Percentiles rank a stretch among this genome's conserved stretches.
phyloP scores from a whole-genome alignment of 2,113 vertebrate species.

The Psilopogon haemacephalus region DNA sequence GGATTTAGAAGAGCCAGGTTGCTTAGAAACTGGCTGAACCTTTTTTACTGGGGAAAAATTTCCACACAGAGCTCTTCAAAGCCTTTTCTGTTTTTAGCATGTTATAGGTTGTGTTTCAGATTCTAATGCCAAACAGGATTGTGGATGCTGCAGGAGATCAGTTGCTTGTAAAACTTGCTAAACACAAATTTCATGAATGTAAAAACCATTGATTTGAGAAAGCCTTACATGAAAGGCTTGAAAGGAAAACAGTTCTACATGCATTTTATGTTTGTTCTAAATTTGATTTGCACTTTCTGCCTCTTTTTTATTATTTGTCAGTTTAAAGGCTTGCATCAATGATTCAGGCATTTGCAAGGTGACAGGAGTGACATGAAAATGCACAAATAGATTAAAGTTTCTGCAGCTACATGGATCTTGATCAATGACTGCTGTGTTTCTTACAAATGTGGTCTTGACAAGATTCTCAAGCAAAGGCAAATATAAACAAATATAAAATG shows the following conservation, averaged over 20 bases:
- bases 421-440: slow-evolving; percentile 32
- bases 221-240: background rate
- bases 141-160: background rate
- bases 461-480: slow-evolving; percentile 10
- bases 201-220: slow-evolving; percentile 43
- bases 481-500: background rate
- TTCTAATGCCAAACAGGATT: slow-evolving; percentile 8
- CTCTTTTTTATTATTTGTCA: slow-evolving; percentile 49
- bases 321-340: slow-evolving; percentile 24
- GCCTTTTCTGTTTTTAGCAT: background rate
- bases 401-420: background rate
- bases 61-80: slow-evolving; percentile 37
- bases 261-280: slow-evolving; percentile 23
- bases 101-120: background rate
- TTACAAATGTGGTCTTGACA: background rate
- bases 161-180: slow-evolving; percentile 25
- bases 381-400: slow-evolving; percentile 42
- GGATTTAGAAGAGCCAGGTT: slow-evolving; percentile 31
- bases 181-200: slow-evolving; percentile 45
- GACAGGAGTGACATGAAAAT: slow-evolving; percentile 20
- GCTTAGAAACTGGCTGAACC: slow-evolving; percentile 54
- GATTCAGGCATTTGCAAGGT: slow-evolving; percentile 45
- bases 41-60: slow-evolving; percentile 29
- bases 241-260: slow-evolving; percentile 31
- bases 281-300: slow-evolving; percentile 35